Percentiles rank a stretch among this genome's conserved stretches.
Evolutionary conservation across 2,888 invertebrate genomes (phyloP).

Genomic region (Exocentrus adspersus): DNA sequence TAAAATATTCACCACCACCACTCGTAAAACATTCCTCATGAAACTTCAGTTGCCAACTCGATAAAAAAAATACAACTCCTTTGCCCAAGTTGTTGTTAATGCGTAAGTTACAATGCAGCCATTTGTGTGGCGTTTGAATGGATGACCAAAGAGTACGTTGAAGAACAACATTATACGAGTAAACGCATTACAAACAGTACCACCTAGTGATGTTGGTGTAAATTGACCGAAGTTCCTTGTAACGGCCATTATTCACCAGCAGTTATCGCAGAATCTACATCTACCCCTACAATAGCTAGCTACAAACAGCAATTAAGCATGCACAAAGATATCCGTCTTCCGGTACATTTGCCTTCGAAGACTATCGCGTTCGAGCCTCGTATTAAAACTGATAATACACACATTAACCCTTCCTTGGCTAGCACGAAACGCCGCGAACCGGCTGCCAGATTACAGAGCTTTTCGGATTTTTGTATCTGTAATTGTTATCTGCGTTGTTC

Average conservation of each 20-base stretch:
- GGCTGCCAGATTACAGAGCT: conserved; percentile 32
- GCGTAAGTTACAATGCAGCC: no score
- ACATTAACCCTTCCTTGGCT: conserved; percentile 51
- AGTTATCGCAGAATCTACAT: conserved; percentile 55
- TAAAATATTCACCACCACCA: no score
- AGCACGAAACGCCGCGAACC: conserved; percentile 48
- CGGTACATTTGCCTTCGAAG: conserved; percentile 61
- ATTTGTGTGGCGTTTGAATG: no score
- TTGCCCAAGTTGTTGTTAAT: no score
- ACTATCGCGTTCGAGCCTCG: conserved; percentile 57
- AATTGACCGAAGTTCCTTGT: conserved; percentile 54
- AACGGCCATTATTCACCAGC: conserved; percentile 55
- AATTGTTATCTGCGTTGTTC: conserved; percentile 29
- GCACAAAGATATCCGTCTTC: conserved; percentile 63
- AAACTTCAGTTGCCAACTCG: no score
- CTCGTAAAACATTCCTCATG: no score
- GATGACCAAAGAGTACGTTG: no score
- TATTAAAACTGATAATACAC: conserved; percentile 55
- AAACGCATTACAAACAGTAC: conserved; percentile 28
- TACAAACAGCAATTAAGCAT: conserved; percentile 62
- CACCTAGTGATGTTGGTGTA: conserved; percentile 40
- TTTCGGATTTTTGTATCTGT: conserved; percentile 31
- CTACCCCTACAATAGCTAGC: conserved; percentile 53
- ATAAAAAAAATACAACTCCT: no score
- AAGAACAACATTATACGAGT: conserved; percentile 4